phyloP scores from a whole-genome alignment of 2,888 invertebrate species.

The Pollenia labialis region DNA sequence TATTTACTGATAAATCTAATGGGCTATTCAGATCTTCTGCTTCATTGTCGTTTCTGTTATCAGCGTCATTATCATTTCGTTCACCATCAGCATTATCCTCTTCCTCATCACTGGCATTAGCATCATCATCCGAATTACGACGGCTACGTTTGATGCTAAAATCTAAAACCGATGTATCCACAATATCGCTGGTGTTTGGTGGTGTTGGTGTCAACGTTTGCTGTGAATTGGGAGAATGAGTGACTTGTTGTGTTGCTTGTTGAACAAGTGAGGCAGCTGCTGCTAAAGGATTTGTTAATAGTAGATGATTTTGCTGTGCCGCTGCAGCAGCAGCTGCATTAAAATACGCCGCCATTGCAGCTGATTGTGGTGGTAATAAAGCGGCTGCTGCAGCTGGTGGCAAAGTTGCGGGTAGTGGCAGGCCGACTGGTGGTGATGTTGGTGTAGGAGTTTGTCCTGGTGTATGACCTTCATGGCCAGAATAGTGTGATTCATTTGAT shows the following conservation, averaged over 20 bases:
- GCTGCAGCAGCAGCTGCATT: conserved; percentile 89
- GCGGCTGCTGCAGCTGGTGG: conserved; percentile 88
- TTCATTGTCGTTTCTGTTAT: conserved; percentile 70
- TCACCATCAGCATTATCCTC: conserved; percentile 58
- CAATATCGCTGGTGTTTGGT: conserved; percentile 79
- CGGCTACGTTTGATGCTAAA: conserved; percentile 90
- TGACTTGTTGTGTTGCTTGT: conserved; percentile 80
- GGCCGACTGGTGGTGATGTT: conserved; percentile 88
- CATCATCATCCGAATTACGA: conserved; percentile 84
- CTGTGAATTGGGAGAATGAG: conserved; percentile 80
- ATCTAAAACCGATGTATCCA: conserved; percentile 88
- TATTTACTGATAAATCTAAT: conserved; percentile 91
- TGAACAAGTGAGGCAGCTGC: conserved; percentile 88
- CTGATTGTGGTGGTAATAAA: conserved; percentile 90
- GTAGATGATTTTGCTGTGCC: conserved; percentile 89
- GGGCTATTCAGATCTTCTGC: conserved; percentile 85
- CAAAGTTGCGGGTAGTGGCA: conserved; percentile 88
- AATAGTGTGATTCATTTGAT: conserved; percentile 90
- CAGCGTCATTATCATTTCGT: conserved; percentile 71
- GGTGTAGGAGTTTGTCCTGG: conserved; percentile 85
- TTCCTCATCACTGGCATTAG: conserved; percentile 79
- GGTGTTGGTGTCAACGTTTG: conserved; percentile 85
- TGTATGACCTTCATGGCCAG: conserved; percentile 85
- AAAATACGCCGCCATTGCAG: conserved; percentile 92
- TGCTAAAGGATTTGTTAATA: conserved; percentile 90